These are phyloP conservation scores for Drosophila sp. DNA, from an alignment of 1,140 invertebrate genomes.

Conservation along the genomic window DNA sequence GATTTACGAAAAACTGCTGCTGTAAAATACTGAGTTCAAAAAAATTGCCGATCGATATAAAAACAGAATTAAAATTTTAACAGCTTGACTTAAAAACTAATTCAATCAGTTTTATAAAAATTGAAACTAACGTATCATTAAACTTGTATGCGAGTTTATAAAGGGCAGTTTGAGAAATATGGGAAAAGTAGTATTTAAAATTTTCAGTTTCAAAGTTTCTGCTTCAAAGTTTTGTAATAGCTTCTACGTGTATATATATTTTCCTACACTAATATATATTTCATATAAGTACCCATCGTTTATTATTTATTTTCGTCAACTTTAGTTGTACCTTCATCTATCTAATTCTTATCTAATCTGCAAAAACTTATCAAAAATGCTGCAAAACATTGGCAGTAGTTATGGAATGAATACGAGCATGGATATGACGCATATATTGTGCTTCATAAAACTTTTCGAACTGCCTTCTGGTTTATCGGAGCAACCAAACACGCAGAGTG, in stretches of 20 bases:
- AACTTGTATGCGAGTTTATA: not conserved
- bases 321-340: not conserved
- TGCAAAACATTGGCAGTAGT: not conserved
- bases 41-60: too few species aligned
- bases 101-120: conserved; percentile 52
- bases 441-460: conserved; percentile 8
- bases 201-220: too few species aligned
- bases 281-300: not conserved
- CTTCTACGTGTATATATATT: too few species aligned
- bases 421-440: not conserved
- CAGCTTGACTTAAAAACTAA: too few species aligned
- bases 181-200: not conserved
- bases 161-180: conserved; percentile 28
- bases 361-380: conserved; percentile 6
- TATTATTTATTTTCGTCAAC: not conserved
- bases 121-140: not conserved
- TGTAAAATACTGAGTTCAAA: too few species aligned
- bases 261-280: too few species aligned
- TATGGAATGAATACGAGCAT: not conserved
- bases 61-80: too few species aligned
- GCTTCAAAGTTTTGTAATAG: too few species aligned
- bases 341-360: conserved; percentile 10
- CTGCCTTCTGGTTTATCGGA: not conserved
- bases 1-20: too few species aligned
- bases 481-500: not conserved